These are phyloP conservation scores for Lichenostomus cassidix DNA, from an alignment of 2,113 vertebrate species.

Conservation along the genomic window DNA sequence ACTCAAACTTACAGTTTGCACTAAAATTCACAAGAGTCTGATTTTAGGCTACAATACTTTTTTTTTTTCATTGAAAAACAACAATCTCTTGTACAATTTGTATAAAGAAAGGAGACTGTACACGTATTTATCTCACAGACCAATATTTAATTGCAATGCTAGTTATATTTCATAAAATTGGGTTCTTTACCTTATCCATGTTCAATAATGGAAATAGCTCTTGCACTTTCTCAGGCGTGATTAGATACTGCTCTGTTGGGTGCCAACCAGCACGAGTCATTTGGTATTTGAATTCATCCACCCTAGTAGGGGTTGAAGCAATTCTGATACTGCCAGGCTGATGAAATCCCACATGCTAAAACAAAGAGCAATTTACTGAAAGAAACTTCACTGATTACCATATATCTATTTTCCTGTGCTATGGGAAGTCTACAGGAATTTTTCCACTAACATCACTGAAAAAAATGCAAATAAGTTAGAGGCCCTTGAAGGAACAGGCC, in stretches of 20 bases:
- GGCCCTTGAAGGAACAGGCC: not conserved
- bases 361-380: not conserved
- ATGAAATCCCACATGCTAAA: conserved; percentile 92
- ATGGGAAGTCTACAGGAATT: not conserved
- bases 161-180: not conserved
- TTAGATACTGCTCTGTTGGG: conserved; percentile 84
- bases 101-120: not conserved
- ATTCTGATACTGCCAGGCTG: conserved; percentile 94
- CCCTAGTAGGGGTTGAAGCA: conserved; percentile 85
- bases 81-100: not conserved
- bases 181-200: conserved; percentile 82
- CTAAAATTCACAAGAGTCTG: not conserved
- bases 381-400: not conserved
- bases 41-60: not conserved
- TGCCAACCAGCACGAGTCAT: conserved; percentile 93
- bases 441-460: not conserved
- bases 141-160: not conserved
- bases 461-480: not conserved
- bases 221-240: conserved; percentile 87
- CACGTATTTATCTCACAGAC: not conserved
- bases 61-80: not conserved
- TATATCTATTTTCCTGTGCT: not conserved
- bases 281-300: conserved; percentile 96
- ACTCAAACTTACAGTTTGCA: not conserved
- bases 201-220: conserved; percentile 92